Conservation (phyloP, 2,888 invertebrate genomes). For the Orthosia incerta region DNA sequence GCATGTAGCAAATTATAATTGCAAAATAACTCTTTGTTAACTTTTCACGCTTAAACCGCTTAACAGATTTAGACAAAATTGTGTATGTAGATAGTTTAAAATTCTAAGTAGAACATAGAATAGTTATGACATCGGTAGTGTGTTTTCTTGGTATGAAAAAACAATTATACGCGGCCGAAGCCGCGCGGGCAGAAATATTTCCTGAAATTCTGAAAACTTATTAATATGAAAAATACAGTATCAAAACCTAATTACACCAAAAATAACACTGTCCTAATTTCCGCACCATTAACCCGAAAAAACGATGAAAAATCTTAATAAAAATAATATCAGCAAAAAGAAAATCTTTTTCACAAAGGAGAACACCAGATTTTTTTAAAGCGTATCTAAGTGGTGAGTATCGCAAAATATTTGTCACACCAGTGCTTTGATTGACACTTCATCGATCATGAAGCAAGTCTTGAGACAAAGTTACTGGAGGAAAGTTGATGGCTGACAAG, state of each 20-base stretch:
- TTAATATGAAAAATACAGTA: not conserved
- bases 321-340: conserved; percentile 41
- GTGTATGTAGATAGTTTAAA: too few species aligned
- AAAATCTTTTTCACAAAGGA: conserved; percentile 37
- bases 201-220: not conserved
- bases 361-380: conserved; percentile 45
- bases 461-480: conserved; percentile 63
- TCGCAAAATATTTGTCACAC: conserved; percentile 69
- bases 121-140: too few species aligned
- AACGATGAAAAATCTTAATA: conserved; percentile 11
- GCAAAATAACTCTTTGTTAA: too few species aligned
- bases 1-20: too few species aligned
- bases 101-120: too few species aligned
- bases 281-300: conserved; percentile 43
- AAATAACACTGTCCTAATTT: conserved; percentile 28
- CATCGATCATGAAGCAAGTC: conserved; percentile 69
- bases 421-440: conserved; percentile 70
- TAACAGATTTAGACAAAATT: too few species aligned
- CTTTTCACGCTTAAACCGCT: too few species aligned
- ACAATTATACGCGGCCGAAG: too few species aligned
- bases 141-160: too few species aligned
- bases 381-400: conserved; percentile 51
- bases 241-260: conserved; percentile 3
- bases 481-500: conserved; percentile 58
- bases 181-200: not conserved